Percentiles rank a stretch among this genome's conserved stretches.
These are phyloP conservation scores for Struthidea cinerea DNA, from an alignment of 2,113 vertebrate species.

Conservation along the genomic window DNA sequence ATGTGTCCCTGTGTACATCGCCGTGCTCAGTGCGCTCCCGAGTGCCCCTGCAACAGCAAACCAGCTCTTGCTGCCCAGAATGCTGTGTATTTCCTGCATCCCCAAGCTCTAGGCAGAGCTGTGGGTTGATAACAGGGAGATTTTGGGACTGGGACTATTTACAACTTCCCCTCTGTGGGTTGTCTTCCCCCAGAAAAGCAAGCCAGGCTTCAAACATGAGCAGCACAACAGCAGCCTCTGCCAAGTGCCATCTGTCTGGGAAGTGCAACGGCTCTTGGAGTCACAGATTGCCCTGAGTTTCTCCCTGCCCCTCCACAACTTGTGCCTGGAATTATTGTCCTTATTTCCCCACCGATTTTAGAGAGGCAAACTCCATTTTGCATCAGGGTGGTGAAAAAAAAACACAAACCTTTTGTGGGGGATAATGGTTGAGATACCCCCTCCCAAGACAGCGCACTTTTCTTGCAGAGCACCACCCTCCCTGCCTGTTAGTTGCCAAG, in stretches of 20 bases:
- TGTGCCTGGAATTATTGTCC: background rate
- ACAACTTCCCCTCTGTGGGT: fast-evolving
- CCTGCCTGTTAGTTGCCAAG: background rate
- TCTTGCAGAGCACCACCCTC: background rate
- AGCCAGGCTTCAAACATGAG: background rate
- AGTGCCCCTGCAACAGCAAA: background rate
- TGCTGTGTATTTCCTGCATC: background rate
- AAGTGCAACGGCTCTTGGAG: background rate
- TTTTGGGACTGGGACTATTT: background rate
- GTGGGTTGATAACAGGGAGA: background rate
- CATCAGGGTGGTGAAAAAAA: too few species aligned
- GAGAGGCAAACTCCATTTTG: background rate
- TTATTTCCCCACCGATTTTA: background rate
- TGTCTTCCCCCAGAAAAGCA: background rate
- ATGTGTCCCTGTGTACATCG: fast-evolving
- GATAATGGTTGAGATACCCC: fast-evolving
- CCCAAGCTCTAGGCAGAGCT: background rate
- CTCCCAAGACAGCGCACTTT: background rate
- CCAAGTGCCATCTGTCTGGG: background rate
- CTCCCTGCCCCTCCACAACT: background rate
- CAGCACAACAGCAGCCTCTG: background rate
- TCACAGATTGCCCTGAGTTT: background rate
- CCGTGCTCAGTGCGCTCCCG: background rate
- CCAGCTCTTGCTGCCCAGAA: background rate
- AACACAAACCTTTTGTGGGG: fast-evolving